Evolutionary conservation across 2,888 invertebrate species (phyloP), one percentile per base, ranked within the genome.

Genomic region (Amphipoea lucens): DNA sequence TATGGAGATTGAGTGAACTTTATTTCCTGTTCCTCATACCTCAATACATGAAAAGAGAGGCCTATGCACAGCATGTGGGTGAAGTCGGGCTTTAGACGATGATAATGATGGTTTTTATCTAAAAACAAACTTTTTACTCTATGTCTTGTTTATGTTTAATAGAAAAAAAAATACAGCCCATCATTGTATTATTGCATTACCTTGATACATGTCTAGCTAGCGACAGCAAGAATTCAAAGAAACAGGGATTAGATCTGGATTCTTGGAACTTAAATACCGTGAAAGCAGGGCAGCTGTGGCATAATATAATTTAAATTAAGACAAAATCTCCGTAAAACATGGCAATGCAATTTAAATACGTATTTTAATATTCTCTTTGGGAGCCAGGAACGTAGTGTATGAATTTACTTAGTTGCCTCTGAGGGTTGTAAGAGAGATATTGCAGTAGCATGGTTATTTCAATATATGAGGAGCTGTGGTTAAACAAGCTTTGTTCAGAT

Each of bases 261-360:
- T 40, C 54, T 81, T 23, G 70, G 63, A 86, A 73, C 51, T 66
- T 76, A 79, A 85, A 75, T 70, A 79, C 65, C 20, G 68, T 81
- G 63, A 81, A 75, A 72, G 68, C 71, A 62, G 57, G 23, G 78
- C 82, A 82, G 79, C 82, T 86, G 78, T 71, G 78, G 82, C 74
- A 73, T 81, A 84, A 81, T 88, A 76, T 81, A 79, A 88, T 88
- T 86, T 81, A 72, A 87, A 88, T 86, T 69, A 79, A 70, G 76
- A 78, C 75, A 77, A 88, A 84, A 81, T 84, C 72, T 78, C 45
- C 72, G 71, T 81, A 83, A 82, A 86, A 86, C 76, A 79, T 73
- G 51, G 78, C 78, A 66, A 68, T 74, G 81, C 71, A 80, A 76
- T 84, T 88, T 88, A 84, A 88, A 84, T 83, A 88, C 69, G 69